Percentiles rank a stretch among this genome's conserved stretches.
phyloP scores from a whole-genome alignment of 2,113 vertebrate species.

The Ceuthmochares aereus region DNA sequence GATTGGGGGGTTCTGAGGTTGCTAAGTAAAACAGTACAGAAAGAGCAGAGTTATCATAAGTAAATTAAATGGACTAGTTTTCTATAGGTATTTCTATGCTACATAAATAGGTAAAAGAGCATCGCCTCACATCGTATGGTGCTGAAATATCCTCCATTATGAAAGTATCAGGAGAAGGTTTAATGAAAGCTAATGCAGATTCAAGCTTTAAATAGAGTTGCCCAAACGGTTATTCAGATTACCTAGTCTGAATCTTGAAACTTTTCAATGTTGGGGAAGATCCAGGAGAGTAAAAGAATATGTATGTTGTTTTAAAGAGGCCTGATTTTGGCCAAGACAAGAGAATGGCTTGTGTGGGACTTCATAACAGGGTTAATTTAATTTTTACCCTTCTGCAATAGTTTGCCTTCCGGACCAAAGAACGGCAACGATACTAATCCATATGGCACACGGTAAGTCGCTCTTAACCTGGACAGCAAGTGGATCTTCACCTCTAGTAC shows the following conservation, averaged over 20 bases:
- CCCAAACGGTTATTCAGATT: background rate
- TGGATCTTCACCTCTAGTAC: background rate
- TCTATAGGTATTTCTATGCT: background rate
- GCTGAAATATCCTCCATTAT: background rate
- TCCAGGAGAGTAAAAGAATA: background rate
- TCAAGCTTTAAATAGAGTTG: background rate
- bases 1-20: background rate
- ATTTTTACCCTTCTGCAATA: background rate
- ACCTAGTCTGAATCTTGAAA: background rate
- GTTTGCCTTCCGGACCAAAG: background rate
- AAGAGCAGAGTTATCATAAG: background rate
- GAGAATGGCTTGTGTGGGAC: background rate
- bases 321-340: background rate
- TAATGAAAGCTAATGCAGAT: background rate
- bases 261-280: background rate
- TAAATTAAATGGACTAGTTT: background rate
- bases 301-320: accelerated
- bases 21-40: background rate
- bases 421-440: accelerated
- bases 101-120: background rate
- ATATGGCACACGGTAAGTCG: accelerated
- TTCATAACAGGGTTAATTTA: background rate
- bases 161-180: background rate
- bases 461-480: background rate
- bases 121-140: accelerated